These are phyloP conservation scores for Centroberyx gerrardi DNA, from an alignment of 2,797 vertebrate genomes.

Conservation along the genomic window DNA sequence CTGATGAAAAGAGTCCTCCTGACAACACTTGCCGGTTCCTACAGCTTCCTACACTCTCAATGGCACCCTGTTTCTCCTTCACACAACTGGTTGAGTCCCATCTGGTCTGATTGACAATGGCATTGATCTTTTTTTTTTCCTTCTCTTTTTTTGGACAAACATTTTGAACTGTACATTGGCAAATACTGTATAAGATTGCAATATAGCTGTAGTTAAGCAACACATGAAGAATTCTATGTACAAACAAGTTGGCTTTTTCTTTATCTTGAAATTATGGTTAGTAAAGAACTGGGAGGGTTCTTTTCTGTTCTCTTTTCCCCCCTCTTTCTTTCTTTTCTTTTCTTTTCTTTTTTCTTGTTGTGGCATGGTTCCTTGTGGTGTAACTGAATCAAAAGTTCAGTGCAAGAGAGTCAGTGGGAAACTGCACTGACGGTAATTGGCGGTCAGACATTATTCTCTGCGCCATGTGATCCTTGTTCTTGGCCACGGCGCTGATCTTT, in stretches of 20 bases:
- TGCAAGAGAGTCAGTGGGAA: conserved; percentile 89
- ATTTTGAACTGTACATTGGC: conserved; percentile 85
- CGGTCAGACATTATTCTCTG: conserved; percentile 65
- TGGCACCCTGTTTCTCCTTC: conserved; percentile 72
- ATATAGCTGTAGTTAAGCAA: conserved; percentile 93
- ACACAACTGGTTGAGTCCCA: conserved; percentile 62
- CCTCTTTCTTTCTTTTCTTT: conserved; percentile 84
- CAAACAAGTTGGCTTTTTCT: conserved; percentile 91
- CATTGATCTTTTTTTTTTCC: conserved; percentile 80
- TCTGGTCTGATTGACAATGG: conserved; percentile 71
- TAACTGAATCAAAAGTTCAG: conserved; percentile 93
- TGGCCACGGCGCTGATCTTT: conserved; percentile 80
- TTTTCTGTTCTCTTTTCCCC: conserved; percentile 82
- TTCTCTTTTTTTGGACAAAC: conserved; percentile 81
- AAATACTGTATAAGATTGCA: conserved; percentile 90
- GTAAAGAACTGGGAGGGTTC: conserved; percentile 89
- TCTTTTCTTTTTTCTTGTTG: conserved; percentile 79
- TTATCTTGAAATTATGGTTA: conserved; percentile 80
- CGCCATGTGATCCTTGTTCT: conserved; percentile 85
- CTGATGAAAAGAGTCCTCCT: conserved; percentile 76
- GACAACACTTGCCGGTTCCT: conserved; percentile 64
- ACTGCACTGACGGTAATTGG: conserved; percentile 75
- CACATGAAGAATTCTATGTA: conserved; percentile 98
- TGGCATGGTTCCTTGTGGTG: conserved; percentile 92
- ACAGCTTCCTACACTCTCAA: conserved; percentile 58